These are phyloP conservation scores for Gallinago solitaria DNA, from an alignment of 2,797 vertebrate genomes.

Conservation along the genomic window DNA sequence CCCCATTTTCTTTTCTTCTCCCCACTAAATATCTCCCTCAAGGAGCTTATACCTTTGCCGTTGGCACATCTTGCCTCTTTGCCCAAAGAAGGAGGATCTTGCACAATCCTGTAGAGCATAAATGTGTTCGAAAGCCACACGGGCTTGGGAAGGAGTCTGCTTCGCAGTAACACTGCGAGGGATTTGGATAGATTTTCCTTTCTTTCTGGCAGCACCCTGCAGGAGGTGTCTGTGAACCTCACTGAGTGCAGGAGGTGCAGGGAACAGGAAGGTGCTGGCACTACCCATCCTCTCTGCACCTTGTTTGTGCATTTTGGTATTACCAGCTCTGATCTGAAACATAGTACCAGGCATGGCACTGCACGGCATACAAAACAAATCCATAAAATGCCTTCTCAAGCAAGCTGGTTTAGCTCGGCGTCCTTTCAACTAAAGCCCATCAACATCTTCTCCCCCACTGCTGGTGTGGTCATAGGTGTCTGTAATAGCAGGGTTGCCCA, in stretches of 20 bases:
- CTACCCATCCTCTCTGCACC: neutral
- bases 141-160: neutral
- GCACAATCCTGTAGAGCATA: neutral
- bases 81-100: neutral
- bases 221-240: neutral
- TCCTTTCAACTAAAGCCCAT: neutral
- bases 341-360: neutral
- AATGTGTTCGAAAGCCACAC: neutral
- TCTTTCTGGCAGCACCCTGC: neutral
- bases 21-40: neutral
- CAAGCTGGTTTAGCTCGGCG: neutral
- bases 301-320: neutral
- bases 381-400: neutral
- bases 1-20: neutral
- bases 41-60: neutral
- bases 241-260: fast-evolving
- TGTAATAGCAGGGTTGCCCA: neutral
- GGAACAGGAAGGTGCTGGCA: neutral
- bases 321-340: neutral
- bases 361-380: neutral
- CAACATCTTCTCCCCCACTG: neutral
- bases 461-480: neutral
- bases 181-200: neutral
- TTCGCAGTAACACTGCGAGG: neutral
- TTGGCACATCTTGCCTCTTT: neutral